Evolutionary conservation across 2,888 invertebrate species (phyloP), one percentile per base, ranked within the genome.

Genomic region (Podabrus alpinus): DNA sequence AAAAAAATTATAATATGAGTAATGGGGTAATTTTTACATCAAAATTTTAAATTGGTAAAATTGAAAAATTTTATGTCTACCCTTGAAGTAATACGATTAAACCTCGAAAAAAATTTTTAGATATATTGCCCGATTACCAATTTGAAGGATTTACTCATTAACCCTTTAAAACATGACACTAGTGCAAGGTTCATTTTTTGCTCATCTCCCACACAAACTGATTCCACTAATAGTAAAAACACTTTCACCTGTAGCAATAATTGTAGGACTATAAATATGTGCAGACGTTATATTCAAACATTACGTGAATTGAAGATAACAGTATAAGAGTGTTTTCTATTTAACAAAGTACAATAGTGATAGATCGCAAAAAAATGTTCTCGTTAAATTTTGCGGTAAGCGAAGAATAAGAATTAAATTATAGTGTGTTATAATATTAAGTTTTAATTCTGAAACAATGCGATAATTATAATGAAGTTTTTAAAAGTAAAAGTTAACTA

Each of bases 191-290:
- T 71, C 72, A 60, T 62, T 61, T 76, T 77, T 74, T 72, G 64
- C 76, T 74, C 76, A 75, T 77, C 79, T 80, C 80, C 79, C 80
- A 80, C 79, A 76, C 79, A 68, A 73, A 72, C 73, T 72, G 78
- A 79, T 78, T 79, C 79, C 76, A 78, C 74, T 66, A 77, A 71
- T 77, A 45, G 66, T 66, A 66, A 25, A 29, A 21, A 77, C 75
- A 81, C 81, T 80, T 81, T 81, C 81, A 80, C 80, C 79, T 71
- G 74, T 72, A 62, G 72, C 72, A 68, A 73, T 45, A 45, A 45
- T 72, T 70, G 59, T 72, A 72, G 74, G 73, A 62, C 78, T 81
- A 81, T 80, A 81, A 81, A 80, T 80, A 78, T 78, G 75, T 74
- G 79, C 76, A 74, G 77, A 76, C 74, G 76, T 71, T 73, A 79